A percentile compares a stretch with the other conserved stretches of the same genome.
Conservation (phyloP, 2,797 vertebrate species). For the Gobio occitaniae region DNA sequence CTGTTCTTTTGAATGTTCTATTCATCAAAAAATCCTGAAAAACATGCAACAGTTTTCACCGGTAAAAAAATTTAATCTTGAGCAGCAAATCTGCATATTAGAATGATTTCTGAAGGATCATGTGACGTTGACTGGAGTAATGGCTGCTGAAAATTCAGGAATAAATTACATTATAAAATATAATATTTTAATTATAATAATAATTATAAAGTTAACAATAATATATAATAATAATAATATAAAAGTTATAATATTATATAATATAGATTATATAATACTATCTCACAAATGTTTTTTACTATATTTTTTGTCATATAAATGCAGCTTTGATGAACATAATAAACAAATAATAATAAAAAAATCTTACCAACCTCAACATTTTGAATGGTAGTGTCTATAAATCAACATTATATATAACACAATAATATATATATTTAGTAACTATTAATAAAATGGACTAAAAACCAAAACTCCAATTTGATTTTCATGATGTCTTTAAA, state of each 20-base stretch:
- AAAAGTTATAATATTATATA: no score
- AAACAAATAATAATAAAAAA: background rate
- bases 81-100: background rate
- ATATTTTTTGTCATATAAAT: background rate
- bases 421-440: background rate
- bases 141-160: background rate
- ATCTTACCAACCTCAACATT: background rate
- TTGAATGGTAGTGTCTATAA: background rate
- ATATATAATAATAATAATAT: no score
- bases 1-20: background rate
- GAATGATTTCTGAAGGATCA: background rate
- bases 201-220: no score
- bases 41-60: background rate
- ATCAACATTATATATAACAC: background rate
- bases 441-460: background rate
- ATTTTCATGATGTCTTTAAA: conserved; percentile 23
- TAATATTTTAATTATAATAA: no score
- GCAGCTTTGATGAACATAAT: background rate
- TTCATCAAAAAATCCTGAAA: background rate
- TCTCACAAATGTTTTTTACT: background rate
- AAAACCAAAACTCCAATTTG: background rate
- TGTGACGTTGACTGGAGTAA: background rate
- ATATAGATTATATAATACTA: background rate
- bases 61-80: background rate
- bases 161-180: background rate